A percentile compares a stretch with the other conserved stretches of the same genome.
These are phyloP conservation scores for Tachina grossa DNA, from an alignment of 2,888 invertebrate genomes.

Conservation along the genomic window DNA sequence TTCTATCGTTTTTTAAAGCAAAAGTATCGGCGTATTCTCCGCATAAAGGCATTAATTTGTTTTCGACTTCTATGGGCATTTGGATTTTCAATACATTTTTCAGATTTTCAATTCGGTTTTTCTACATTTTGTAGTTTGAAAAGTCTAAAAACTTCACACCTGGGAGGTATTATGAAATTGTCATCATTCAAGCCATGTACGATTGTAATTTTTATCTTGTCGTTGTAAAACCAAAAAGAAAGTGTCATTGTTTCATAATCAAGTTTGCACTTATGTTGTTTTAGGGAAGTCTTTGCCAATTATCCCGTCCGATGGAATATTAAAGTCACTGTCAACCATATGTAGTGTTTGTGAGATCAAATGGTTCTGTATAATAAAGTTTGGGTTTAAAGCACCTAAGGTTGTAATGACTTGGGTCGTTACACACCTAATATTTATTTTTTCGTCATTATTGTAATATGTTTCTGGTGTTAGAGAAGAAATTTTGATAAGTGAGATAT, in stretches of 20 bases:
- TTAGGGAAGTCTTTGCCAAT: slow-evolving; percentile 1
- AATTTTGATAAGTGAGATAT: background rate
- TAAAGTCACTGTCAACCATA: background rate
- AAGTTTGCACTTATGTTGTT: background rate
- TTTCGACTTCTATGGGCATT: background rate
- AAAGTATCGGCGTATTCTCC: too few species aligned
- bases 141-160: background rate
- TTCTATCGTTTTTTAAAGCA: background rate
- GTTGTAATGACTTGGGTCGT: too few species aligned
- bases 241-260: too few species aligned
- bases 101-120: background rate
- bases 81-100: slow-evolving; percentile 5
- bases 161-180: background rate
- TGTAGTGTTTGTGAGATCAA: background rate
- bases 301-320: slow-evolving; percentile 12
- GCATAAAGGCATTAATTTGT: too few species aligned
- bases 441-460: too few species aligned
- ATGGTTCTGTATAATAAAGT: background rate
- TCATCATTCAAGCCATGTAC: background rate
- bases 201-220: background rate
- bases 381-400: background rate
- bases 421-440: too few species aligned
- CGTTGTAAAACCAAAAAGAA: too few species aligned
- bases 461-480: too few species aligned
- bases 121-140: background rate